Evolutionary conservation across 2,888 invertebrate species (phyloP), one percentile per base, ranked within the genome.

Genomic region (Physocephala rufipes): DNA sequence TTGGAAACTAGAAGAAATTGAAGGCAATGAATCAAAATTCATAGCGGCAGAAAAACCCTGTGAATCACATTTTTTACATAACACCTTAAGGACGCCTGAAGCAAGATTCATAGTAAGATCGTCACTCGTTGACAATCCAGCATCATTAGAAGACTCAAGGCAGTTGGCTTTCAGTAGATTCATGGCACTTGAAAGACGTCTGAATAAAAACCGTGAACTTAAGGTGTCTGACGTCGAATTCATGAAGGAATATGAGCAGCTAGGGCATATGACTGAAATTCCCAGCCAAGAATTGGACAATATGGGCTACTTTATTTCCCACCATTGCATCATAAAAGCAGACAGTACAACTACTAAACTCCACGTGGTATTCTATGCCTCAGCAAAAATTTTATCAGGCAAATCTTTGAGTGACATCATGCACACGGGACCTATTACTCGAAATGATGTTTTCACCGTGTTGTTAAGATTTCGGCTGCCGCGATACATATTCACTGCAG

Each of bases 401-500:
- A n/a, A n/a, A n/a, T n/a, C n/a, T n/a, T n/a, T n/a, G n/a, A n/a
- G n/a, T n/a, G n/a, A n/a, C n/a, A n/a, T n/a, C n/a, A n/a, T n/a
- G n/a, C n/a, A n/a, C n/a, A n/a, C n/a, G n/a, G n/a, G n/a, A n/a
- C n/a, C n/a, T n/a, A n/a, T n/a, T n/a, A n/a, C n/a, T n/a, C n/a
- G n/a, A n/a, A n/a, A n/a, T n/a, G n/a, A n/a, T n/a, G n/a, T n/a
- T n/a, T n/a, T n/a, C n/a, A n/a, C n/a, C n/a, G n/a, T n/a, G n/a
- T n/a, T n/a, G n/a, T n/a, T n/a, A n/a, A n/a, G n/a, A n/a, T n/a
- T n/a, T n/a, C n/a, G n/a, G n/a, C n/a, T n/a, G n/a, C 62, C 51
- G 43, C 53, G 45, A 21, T 69, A 53, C 21, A 62, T 49, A 21
- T 62, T 62, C 13, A 49, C 26, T 21, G 26, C 36, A 19, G 68